Evolutionary conservation across 2,797 vertebrate species (phyloP), one percentile per base, ranked within the genome.

Genomic region (Molossus molossus): DNA sequence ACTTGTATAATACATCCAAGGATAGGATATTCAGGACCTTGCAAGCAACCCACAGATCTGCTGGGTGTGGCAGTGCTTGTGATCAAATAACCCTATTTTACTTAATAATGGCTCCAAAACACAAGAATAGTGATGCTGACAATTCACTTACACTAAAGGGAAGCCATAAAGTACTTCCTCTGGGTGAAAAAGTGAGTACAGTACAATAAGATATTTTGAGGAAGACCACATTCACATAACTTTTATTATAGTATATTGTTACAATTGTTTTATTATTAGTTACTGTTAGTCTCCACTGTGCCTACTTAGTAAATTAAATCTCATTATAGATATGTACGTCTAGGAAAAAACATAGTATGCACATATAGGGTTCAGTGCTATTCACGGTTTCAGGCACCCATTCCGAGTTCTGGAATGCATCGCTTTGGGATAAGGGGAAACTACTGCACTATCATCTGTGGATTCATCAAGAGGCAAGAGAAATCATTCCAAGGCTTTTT

Each of bases 401-500:
- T n/a, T 55, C n/a, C 33, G n/a, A 50, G 48, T 67, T 33, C 67
- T 67, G n/a, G n/a, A 69, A 55, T 23, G 12, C 33, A 25, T 84
- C 13, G n/a, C 48, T 48, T 33, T 67, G 67, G 60, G 29, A 65
- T n/a, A 33, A 65, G 11, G 50, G 17, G 1, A 6, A 17, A 65
- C 29, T 33, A 6, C 25, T 67, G 27, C 73, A 9, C 12, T 86
- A 57, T 45, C 20, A 58, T 86, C 58, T 37, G 3, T 14, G 3
- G 1, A 33, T n/a, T 93, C 37, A 55, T 82, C 62, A 67, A 87
- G 33, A 96, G 25, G 15, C 33, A 76, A 88, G 14, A 50, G 76
- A 87, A 87, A 80, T 12, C 69, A 29, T 10, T 81, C 18, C 45
- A 77, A 87, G 77, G 6, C 18, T 77, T 95, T 64, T 82, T 29